Evolutionary conservation across 2,888 invertebrate genomes (phyloP), one percentile per base, ranked within the genome.

Genomic region (Toxonevra muliebris): DNA sequence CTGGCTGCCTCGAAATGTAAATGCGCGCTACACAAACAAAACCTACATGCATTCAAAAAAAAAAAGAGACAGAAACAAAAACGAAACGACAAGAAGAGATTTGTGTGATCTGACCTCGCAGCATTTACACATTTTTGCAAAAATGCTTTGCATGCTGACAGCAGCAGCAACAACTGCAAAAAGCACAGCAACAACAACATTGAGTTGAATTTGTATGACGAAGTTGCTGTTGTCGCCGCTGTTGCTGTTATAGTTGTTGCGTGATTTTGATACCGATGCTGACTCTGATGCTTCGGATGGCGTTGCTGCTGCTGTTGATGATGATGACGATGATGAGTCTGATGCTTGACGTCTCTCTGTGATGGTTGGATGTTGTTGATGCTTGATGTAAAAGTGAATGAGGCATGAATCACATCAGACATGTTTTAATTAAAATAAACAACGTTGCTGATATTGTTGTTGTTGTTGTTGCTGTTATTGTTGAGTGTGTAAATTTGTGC

Each of bases 361-460:
- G 60, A 60, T 48, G 54, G 61, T 61, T 66, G 60, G 59, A 65
- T 58, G 58, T 52, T 65, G 66, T 61, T 66, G 66, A 66, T 66
- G 66, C 66, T 45, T 66, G 66, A 66, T 66, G 66, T 66, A 66
- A 66, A 61, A 61, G 66, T 61, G 66, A 66, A 66, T 66, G 66
- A 66, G 66, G 60, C 66, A 61, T 66, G 66, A 66, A 66, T 66
- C 66, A 66, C 66, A 66, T 66, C 66, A 66, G 66, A 66, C 66
- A 66, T 66, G 60, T 66, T 66, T 66, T 66, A 66, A 66, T 66
- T 66, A 66, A 66, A 66, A 66, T 54, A 61, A 66, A 66, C 66
- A 66, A 66, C 61, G 15, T 66, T 53, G 65, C 59, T 58, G 52
- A 58, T 15, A 58, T 59, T 42, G 57, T 48, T 30, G 7, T 30